phyloP scores from a whole-genome alignment of 2,797 vertebrate species.

The Euthynnus affinis region DNA sequence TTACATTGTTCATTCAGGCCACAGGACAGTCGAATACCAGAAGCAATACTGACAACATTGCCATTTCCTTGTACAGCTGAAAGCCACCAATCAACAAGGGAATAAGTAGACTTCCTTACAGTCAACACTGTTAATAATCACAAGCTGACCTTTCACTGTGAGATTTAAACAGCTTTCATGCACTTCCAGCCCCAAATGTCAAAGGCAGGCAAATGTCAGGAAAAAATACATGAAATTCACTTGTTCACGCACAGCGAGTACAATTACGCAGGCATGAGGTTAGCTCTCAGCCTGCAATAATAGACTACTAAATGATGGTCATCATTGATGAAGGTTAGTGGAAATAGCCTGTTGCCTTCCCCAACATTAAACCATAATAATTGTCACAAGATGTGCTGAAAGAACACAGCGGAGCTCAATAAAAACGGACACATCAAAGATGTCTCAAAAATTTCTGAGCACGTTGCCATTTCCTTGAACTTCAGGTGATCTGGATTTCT shows the following conservation, averaged over 20 bases:
- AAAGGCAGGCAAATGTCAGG: slow-evolving; percentile 74
- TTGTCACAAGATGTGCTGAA: neutral
- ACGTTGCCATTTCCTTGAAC: slow-evolving; percentile 16
- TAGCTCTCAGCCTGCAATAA: slow-evolving; percentile 36
- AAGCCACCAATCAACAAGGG: slow-evolving; percentile 58
- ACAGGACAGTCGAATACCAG: slow-evolving; percentile 20
- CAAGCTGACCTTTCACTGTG: slow-evolving; percentile 76
- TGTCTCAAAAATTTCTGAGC: too few relatives aligned
- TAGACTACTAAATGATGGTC: slow-evolving; percentile 35
- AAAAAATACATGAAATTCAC: slow-evolving; percentile 67
- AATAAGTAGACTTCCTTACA: slow-evolving; percentile 45
- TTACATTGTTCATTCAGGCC: slow-evolving; percentile 9
- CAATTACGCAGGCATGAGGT: slow-evolving; percentile 22
- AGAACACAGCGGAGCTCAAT: neutral
- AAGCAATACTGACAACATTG: slow-evolving; percentile 6
- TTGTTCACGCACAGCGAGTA: slow-evolving; percentile 2
- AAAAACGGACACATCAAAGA: slow-evolving; percentile 6
- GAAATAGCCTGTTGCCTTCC: slow-evolving; percentile 33
- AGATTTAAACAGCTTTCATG: slow-evolving; percentile 71
- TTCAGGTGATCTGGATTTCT: neutral
- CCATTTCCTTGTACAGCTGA: slow-evolving; percentile 35
- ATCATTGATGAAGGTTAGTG: slow-evolving; percentile 35
- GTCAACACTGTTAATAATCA: slow-evolving; percentile 64
- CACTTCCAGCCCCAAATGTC: slow-evolving; percentile 79
- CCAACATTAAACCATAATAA: slow-evolving; percentile 16